Conservation (phyloP, 2,113 vertebrate genomes). For the Leucosticte australis region DNA sequence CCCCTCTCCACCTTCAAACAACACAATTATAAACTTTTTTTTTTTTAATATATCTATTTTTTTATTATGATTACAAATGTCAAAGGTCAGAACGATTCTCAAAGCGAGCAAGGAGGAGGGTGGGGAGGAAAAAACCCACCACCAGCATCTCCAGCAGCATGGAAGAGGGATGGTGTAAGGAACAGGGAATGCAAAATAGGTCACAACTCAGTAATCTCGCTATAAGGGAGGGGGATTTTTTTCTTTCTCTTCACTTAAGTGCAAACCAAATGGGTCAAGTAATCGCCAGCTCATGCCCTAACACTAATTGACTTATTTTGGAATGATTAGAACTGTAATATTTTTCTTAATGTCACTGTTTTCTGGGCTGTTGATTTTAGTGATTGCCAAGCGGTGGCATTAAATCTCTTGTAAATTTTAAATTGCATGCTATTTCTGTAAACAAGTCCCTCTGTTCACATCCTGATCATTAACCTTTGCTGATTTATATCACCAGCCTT, state of each 20-base stretch:
- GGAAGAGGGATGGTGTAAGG: neutral
- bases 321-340: conserved; percentile 84
- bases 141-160: neutral
- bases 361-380: conserved; percentile 95
- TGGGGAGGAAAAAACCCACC: neutral
- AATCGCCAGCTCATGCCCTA: conserved; percentile 76
- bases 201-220: conserved; percentile 66
- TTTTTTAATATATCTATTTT: neutral
- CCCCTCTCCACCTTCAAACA: conserved; percentile 68
- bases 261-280: conserved; percentile 78
- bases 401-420: conserved; percentile 86
- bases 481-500: conserved; percentile 72
- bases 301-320: conserved; percentile 84
- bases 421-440: conserved; percentile 77
- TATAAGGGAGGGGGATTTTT: conserved; percentile 28
- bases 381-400: conserved; percentile 85
- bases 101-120: conserved; percentile 21
- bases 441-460: conserved; percentile 78
- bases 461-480: conserved; percentile 79
- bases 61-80: conserved; percentile 65
- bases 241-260: conserved; percentile 71
- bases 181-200: conserved; percentile 67
- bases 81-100: conserved; percentile 73
- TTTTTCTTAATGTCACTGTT: conserved; percentile 81
- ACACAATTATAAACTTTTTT: conserved; percentile 76